These are phyloP conservation scores for Lasiommata megera DNA, from an alignment of 2,888 invertebrate species.

Conservation along the genomic window DNA sequence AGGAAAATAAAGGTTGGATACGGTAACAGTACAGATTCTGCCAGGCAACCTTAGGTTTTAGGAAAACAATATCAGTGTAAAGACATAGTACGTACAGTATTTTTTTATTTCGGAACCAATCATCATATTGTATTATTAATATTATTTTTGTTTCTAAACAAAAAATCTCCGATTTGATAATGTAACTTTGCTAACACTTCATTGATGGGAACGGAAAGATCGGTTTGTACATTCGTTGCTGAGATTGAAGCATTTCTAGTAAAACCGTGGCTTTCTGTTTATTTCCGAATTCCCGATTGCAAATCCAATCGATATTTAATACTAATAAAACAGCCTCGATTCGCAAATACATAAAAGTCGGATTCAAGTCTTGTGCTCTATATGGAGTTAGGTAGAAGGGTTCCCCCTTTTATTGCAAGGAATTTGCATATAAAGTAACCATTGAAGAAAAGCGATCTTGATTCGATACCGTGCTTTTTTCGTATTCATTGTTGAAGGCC, in stretches of 20 bases:
- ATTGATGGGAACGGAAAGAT: no score
- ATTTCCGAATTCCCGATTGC: constrained; percentile 55
- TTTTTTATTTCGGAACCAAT: no score
- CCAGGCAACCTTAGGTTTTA: no score
- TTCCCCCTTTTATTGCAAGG: constrained; percentile 76
- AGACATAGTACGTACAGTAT: no score
- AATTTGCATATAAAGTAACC: constrained; percentile 82
- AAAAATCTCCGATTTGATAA: no score
- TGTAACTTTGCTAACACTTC: no score
- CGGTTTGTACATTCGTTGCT: no score
- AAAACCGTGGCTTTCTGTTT: background rate
- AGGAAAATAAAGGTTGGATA: no score
- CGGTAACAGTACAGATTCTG: no score
- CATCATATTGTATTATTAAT: no score
- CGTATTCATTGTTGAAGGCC: constrained; percentile 78
- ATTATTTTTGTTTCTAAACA: no score
- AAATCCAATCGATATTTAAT: constrained; percentile 74
- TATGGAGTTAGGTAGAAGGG: constrained; percentile 78
- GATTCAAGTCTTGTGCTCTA: constrained; percentile 73
- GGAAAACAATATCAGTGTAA: no score
- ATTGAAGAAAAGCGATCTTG: constrained; percentile 80
- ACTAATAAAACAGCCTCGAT: constrained; percentile 77
- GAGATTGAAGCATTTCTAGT: background rate
- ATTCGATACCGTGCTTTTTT: constrained; percentile 68
- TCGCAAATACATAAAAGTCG: constrained; percentile 78